Percentiles rank a stretch among this genome's conserved stretches.
Evolutionary conservation across 2,888 invertebrate genomes (phyloP).

Genomic region (Plagodis pulveraria): DNA sequence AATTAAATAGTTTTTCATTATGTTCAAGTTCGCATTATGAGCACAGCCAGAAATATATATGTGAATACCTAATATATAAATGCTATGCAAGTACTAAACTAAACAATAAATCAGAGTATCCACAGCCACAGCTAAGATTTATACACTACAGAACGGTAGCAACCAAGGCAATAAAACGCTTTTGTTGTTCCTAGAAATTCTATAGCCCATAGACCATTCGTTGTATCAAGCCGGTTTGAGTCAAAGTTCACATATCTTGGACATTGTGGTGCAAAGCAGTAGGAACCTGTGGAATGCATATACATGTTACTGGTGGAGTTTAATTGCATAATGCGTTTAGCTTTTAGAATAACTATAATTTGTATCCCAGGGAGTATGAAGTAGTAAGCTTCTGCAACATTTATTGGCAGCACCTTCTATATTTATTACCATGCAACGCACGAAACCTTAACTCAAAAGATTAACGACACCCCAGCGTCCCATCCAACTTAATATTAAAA

Average conservation of each 20-base stretch:
- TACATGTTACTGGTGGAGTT: constrained; percentile 14
- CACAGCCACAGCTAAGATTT: constrained; percentile 23
- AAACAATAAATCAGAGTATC: constrained; percentile 24
- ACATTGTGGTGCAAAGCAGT: constrained; percentile 5
- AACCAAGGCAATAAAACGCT: constrained; percentile 26
- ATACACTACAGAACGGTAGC: constrained; percentile 23
- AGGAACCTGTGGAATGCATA: constrained; percentile 16
- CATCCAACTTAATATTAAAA: constrained; percentile 34
- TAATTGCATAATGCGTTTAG: constrained; percentile 36
- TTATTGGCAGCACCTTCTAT: constrained; percentile 12
- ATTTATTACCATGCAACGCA: constrained; percentile 7
- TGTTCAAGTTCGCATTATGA: too few relatives aligned
- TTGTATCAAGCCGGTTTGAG: constrained; percentile 33
- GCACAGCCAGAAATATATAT: too few relatives aligned
- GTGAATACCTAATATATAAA: background rate
- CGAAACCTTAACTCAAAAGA: constrained; percentile 20
- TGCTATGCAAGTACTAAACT: constrained; percentile 1
- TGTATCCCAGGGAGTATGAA: constrained; percentile 18
- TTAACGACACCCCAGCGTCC: constrained; percentile 18
- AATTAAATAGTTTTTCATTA: too few relatives aligned
- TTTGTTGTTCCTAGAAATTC: constrained; percentile 30
- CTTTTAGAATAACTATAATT: constrained; percentile 14
- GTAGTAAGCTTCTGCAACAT: constrained; percentile 9
- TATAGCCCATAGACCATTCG: constrained; percentile 27
- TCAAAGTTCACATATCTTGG: constrained; percentile 45